Base-by-base conservation (phyloP, 30 jellyfish, hydroid and myxozoan species). In the Cassiopea andromeda region DNA sequence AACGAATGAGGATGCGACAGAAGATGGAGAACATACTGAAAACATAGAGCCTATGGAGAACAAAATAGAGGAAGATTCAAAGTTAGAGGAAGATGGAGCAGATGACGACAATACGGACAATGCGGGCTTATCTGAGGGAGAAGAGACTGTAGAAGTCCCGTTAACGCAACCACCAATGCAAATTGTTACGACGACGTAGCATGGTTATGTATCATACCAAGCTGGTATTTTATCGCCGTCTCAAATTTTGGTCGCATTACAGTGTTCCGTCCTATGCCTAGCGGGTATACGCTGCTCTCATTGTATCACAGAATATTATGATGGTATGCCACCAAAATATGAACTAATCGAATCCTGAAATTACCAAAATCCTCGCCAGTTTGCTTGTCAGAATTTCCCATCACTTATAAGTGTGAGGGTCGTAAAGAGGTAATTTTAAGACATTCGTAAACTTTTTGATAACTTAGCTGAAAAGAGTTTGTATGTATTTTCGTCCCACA, bases 1-100 rank as follows among this genome's bases (percentile, higher is more conserved):
- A 12, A 94, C 81, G 74, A 89, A 91, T 45, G 89, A 89, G 44
- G 99, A 95, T 43, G 97, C 90, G 10, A 79, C 90, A 72, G 97
- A 95, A 64, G 97, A 95, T 69, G 97, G 93, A 18, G 97, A 93
- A 75, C 94, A 88, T 59, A 89, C 87, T 6, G 94, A 87, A 47
- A 87, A 73, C 71, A 85, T 78, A n/a, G 93, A 85, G 74, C 93
- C 84, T 18, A 59, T 46, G n/a, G 93, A 85, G 59, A 85, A 85
- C 48, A 75, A 85, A 46, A 48, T 82, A 67, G 84, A 85, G 64
- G 84, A 78, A 4, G 93, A 85, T 57, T 59, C 73, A 5, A 85
- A 75, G 66, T 44, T 73, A 58, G 91, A 78, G 8, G 96, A 88
- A 38, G 91, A 78, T n/a, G 96, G 79, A 27, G 87, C 49, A 1